Conservation (phyloP, 2,797 vertebrate species). For the Danio albolineatus region DNA sequence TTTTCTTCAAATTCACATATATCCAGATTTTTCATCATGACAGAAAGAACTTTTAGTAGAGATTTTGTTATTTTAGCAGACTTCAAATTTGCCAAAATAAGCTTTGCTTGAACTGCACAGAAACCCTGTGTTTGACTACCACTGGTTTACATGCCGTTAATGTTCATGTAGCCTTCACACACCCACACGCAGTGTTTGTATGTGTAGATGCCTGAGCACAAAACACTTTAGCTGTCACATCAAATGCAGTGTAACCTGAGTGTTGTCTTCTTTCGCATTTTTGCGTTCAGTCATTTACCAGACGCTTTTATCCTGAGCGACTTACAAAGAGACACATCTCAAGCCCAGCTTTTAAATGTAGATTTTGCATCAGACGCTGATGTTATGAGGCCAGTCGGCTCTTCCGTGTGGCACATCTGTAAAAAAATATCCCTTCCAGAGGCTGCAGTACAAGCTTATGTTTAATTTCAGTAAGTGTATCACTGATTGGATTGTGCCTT, state of each 20-base stretch:
- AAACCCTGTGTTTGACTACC: too few species aligned
- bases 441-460: constrained; percentile 14
- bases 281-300: background rate
- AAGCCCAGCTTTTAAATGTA: constrained; percentile 5
- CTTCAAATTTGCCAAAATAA: too few species aligned
- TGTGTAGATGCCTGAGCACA: background rate
- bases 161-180: background rate
- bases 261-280: background rate
- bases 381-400: background rate
- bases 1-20: too few species aligned
- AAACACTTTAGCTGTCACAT: background rate
- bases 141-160: too few species aligned
- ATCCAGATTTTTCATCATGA: too few species aligned
- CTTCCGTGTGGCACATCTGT: background rate
- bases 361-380: background rate
- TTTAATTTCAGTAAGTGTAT: constrained; percentile 39
- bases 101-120: too few species aligned
- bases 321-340: background rate
- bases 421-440: background rate
- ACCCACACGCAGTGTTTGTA: background rate
- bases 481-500: constrained; percentile 43
- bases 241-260: background rate
- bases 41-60: too few species aligned
- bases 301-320: background rate
- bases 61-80: too few species aligned